A percentile compares a stretch with the other conserved stretches of the same genome.
Conservation (phyloP, 2,888 invertebrate genomes). For the Steinernema carpocapsae region DNA sequence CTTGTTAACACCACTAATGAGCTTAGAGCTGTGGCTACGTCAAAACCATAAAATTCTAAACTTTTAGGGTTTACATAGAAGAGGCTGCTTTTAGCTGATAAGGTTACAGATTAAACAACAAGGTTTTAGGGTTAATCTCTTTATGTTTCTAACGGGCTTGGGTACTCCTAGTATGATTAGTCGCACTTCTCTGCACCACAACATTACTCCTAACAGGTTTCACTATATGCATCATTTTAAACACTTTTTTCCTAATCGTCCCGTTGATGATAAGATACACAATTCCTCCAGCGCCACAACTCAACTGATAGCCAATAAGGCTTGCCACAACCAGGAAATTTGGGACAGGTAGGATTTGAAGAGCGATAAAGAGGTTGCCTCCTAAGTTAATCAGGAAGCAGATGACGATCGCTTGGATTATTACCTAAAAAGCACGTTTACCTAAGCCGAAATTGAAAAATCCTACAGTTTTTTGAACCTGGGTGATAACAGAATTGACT, state of each 20-base stretch:
- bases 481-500: slow-evolving; percentile 2
- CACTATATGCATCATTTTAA: neutral
- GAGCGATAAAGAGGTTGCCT: slow-evolving; percentile 10
- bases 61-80: no score
- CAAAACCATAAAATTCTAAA: no score
- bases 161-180: slow-evolving; percentile 13
- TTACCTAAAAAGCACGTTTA: neutral
- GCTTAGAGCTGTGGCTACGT: no score
- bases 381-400: neutral
- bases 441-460: neutral
- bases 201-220: neutral
- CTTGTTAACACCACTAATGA: no score
- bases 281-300: slow-evolving; percentile 25
- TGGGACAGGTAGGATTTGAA: neutral
- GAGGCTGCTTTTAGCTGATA: no score
- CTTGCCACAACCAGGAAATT: neutral
- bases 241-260: slow-evolving; percentile 10
- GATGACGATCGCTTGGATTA: slow-evolving; percentile 8
- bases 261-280: slow-evolving; percentile 6
- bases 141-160: neutral
- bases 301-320: slow-evolving; percentile 13
- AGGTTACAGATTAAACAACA: no score
- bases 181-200: neutral
- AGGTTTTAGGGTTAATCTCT: no score
- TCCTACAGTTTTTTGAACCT: neutral